Evolutionary conservation across 2,797 vertebrate genomes (phyloP).

Genomic region (Falco cherrug): DNA sequence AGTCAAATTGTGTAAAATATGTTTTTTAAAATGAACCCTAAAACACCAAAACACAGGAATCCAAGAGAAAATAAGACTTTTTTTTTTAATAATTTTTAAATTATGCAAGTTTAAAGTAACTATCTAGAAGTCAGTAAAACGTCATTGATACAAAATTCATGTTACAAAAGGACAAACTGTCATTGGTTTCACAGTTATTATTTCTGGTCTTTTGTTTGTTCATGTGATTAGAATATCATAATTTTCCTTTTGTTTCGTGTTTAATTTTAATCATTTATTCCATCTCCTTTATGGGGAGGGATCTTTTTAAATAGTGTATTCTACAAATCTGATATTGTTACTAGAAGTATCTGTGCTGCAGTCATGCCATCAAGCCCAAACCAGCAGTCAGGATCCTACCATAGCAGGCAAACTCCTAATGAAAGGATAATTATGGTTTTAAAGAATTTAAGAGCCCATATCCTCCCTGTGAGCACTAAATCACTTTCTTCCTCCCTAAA

Average conservation of each 20-base stretch:
- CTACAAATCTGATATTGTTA: background rate
- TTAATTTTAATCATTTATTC: background rate
- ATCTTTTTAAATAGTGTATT: background rate
- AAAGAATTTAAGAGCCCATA: background rate
- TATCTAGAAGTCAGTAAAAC: background rate
- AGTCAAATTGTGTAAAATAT: background rate
- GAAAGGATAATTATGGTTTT: background rate
- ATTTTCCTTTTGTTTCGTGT: background rate
- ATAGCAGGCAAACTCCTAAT: background rate
- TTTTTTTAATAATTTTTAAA: background rate
- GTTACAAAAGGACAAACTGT: background rate
- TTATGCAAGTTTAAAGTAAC: background rate
- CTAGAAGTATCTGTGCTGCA: background rate
- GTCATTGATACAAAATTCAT: background rate
- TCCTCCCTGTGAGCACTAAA: background rate
- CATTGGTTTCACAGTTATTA: background rate
- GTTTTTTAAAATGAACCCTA: fast-evolving
- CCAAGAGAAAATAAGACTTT: background rate
- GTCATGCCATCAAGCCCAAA: background rate
- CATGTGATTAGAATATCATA: background rate
- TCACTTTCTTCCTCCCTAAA: background rate
- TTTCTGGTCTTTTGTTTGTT: background rate
- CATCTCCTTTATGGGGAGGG: background rate
- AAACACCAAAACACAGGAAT: background rate
- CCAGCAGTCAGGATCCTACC: background rate